Evolutionary conservation across 2,113 vertebrate species (phyloP).

Genomic region (Colius striatus): DNA sequence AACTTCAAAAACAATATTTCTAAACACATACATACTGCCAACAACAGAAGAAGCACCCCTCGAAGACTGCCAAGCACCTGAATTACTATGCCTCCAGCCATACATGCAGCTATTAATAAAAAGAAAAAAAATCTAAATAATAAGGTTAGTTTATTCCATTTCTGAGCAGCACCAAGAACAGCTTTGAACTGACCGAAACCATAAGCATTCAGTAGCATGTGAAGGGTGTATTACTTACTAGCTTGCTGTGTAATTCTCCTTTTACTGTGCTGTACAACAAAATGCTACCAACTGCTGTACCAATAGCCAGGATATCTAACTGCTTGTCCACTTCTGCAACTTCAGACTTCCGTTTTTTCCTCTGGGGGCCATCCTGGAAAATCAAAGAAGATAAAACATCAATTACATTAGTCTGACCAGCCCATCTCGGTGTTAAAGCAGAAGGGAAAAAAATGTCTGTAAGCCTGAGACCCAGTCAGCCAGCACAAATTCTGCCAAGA

Average conservation of each 20-base stretch:
- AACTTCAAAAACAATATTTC: background rate
- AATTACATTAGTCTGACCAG: background rate
- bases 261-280: constrained; percentile 95
- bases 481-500: background rate
- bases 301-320: constrained; percentile 92
- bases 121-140: background rate
- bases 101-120: background rate
- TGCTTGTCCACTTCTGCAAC: constrained; percentile 78
- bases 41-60: background rate
- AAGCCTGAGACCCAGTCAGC: background rate
- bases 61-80: background rate
- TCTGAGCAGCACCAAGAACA: background rate
- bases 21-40: rapidly evolving
- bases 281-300: constrained; percentile 92
- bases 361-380: constrained; percentile 90
- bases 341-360: constrained; percentile 97
- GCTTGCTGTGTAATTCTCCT: constrained; percentile 93
- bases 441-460: background rate
- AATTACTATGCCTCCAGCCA: background rate
- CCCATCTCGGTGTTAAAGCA: background rate
- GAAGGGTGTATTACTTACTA: constrained; percentile 79
- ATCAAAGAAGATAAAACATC: background rate
- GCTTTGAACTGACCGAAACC: background rate
- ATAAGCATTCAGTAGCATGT: background rate
- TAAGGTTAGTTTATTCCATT: background rate